A percentile compares a stretch with the other conserved stretches of the same genome.
Conservation (phyloP, 2,888 invertebrate genomes). For the Epirrita christyi region DNA sequence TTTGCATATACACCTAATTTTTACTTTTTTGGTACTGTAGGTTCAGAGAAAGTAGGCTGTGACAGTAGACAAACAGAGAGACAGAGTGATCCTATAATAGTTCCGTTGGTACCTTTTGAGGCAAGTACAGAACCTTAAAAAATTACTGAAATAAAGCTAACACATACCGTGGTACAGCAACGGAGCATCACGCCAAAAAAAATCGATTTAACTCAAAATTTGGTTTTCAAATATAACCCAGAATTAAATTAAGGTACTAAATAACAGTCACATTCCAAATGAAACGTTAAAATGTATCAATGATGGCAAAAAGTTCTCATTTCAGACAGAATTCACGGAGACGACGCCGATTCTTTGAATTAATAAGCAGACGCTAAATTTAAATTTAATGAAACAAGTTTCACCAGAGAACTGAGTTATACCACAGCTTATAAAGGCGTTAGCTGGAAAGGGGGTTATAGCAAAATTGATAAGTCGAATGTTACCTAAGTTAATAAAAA, state of each 20-base stretch:
- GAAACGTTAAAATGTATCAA: constrained; percentile 56
- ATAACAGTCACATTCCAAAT: constrained; percentile 42
- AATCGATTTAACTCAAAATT: neutral
- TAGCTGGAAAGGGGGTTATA: constrained; percentile 7
- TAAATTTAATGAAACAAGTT: constrained; percentile 80
- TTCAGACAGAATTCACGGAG: constrained; percentile 53
- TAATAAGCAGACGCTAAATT: constrained; percentile 76
- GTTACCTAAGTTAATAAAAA: no score
- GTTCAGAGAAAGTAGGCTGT: no score
- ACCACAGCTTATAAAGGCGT: constrained; percentile 28
- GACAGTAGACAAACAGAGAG: no score
- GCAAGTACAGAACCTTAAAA: no score
- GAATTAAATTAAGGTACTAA: constrained; percentile 17
- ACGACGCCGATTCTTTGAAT: constrained; percentile 67
- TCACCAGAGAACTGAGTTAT: constrained; percentile 58
- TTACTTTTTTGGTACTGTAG: no score
- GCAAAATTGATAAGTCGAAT: no score
- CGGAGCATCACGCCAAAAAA: no score
- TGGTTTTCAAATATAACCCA: neutral
- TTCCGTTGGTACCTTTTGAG: no score
- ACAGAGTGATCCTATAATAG: no score
- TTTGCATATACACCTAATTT: no score
- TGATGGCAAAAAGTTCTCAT: constrained; percentile 53
- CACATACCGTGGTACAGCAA: no score
- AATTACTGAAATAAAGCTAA: no score